A percentile compares a stretch with the other conserved stretches of the same genome.
phyloP scores from a whole-genome alignment of 2,888 invertebrate species.

The Lasioglossum marginatum region DNA sequence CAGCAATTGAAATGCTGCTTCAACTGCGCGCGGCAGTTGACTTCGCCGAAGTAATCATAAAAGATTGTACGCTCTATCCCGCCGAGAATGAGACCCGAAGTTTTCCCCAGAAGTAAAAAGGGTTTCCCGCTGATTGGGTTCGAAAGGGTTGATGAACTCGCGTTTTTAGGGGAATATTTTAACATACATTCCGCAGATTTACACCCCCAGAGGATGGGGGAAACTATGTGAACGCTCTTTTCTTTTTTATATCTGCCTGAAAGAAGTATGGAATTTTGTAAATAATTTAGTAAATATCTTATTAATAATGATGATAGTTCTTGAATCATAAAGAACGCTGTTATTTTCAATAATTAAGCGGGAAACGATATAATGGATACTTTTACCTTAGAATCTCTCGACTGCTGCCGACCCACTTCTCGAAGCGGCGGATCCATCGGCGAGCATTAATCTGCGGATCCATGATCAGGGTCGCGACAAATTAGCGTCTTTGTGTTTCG shows the following conservation, averaged over 20 bases:
- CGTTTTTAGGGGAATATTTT: not conserved
- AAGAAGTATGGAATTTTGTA: not conserved
- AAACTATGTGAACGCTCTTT: not conserved
- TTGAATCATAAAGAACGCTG: not conserved
- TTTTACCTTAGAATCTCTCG: not conserved
- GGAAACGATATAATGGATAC: not conserved
- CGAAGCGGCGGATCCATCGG: constrained; percentile 11
- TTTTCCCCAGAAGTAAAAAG: not conserved
- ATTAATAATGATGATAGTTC: not conserved
- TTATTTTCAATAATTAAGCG: not conserved
- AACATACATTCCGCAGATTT: not conserved
- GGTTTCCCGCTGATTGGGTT: not conserved
- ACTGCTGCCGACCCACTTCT: constrained; percentile 3
- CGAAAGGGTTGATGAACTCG: constrained; percentile 2
- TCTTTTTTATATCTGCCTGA: not conserved
- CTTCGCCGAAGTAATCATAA: not conserved
- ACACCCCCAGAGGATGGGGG: not conserved
- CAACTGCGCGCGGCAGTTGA: not conserved
- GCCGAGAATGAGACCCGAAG: not conserved
- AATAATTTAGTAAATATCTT: not conserved
- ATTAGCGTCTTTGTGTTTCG: constrained; percentile 33
- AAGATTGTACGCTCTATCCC: not conserved
- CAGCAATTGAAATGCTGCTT: not conserved
- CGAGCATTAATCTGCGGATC: not conserved
- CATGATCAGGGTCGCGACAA: constrained; percentile 27